Base-by-base conservation (phyloP, 2,113 vertebrate species). In the Petroica traversi region DNA sequence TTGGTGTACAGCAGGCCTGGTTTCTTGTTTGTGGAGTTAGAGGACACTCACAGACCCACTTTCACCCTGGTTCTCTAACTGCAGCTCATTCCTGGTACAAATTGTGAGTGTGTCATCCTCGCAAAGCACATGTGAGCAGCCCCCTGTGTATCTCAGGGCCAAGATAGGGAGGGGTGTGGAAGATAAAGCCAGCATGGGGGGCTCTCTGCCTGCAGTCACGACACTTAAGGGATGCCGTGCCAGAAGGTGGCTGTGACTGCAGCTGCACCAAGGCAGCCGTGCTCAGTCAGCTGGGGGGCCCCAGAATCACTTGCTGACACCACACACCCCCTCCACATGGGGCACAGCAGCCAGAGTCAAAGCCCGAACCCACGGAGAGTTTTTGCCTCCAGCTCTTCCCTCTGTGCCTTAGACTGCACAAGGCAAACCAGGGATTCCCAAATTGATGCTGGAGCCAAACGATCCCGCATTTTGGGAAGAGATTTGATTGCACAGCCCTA, bases 1-100 rank as follows among this genome's bases (percentile, higher is more conserved):
- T 0, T 1, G 1, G 11, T 38, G 43, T 29, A 14, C 18, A 31
- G 49, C 45, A 82, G 36, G 31, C 8, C 7, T 14, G 17, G 11
- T 25, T 72, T 82, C 43, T 41, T 75, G 4, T 41, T 55, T 0
- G 1, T 31, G 19, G 40, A 33, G 13, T 41, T 9, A 80, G 67
- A 86, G n/a, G 26, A 83, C 45, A 36, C 28, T 41, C 28, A 48
- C 12, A 86, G 45, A 52, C 17, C 5, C 25, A 23, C 5, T 34
- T 64, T 69, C 34, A 66, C 34, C 46, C 43, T 14, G 0, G 0
- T 20, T 75, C 24, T 82, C 22, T 38, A 51, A 4, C 15, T 1
- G 4, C 40, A 73, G 1, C 36, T 76, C 9, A 1, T 5, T 13
- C 10, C 23, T 76, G 18, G 19, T 38, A 36, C 33, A 52, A 83